These are phyloP conservation scores for Tortricodes alternella DNA, from an alignment of 2,888 invertebrate species.

Conservation along the genomic window DNA sequence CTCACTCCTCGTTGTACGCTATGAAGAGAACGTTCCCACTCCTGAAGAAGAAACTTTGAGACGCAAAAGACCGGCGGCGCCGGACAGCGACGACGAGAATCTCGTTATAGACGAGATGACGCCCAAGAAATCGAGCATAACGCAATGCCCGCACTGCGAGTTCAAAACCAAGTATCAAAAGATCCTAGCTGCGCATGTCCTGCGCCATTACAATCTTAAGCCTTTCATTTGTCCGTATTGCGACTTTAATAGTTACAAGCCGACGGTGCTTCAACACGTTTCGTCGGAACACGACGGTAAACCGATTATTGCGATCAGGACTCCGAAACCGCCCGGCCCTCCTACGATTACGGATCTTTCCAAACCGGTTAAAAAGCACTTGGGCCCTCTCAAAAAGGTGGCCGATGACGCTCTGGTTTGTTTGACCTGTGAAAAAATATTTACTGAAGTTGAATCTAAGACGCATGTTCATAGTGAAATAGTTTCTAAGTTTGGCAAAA, in stretches of 20 bases:
- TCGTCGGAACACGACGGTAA: conserved; percentile 48
- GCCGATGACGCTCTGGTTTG: conserved; percentile 47
- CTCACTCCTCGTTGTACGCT: conserved; percentile 64
- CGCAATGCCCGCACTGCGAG: conserved; percentile 57
- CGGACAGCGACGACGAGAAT: conserved; percentile 56
- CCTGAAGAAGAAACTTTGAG: conserved; percentile 43
- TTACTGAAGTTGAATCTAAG: conserved; percentile 40
- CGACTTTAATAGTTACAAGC: conserved; percentile 47
- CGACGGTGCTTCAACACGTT: conserved; percentile 54
- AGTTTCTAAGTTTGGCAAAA: conserved; percentile 50
- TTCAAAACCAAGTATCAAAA: conserved; percentile 38
- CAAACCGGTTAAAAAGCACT: conserved; percentile 29
- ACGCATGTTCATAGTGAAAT: conserved; percentile 50
- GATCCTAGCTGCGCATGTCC: conserved; percentile 62
- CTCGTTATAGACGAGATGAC: conserved; percentile 57
- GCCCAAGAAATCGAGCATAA: conserved; percentile 25
- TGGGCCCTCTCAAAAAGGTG: neutral
- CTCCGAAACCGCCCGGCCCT: conserved; percentile 41
- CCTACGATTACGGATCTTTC: conserved; percentile 30
- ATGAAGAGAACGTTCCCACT: conserved; percentile 56
- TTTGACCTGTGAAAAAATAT: conserved; percentile 53
- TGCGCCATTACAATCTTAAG: conserved; percentile 72
- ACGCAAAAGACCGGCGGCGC: conserved; percentile 10
- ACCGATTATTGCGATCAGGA: conserved; percentile 33
- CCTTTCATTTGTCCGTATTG: conserved; percentile 73